Evolutionary conservation across 2,797 vertebrate species (phyloP).

Genomic region (Todus mexicanus): DNA sequence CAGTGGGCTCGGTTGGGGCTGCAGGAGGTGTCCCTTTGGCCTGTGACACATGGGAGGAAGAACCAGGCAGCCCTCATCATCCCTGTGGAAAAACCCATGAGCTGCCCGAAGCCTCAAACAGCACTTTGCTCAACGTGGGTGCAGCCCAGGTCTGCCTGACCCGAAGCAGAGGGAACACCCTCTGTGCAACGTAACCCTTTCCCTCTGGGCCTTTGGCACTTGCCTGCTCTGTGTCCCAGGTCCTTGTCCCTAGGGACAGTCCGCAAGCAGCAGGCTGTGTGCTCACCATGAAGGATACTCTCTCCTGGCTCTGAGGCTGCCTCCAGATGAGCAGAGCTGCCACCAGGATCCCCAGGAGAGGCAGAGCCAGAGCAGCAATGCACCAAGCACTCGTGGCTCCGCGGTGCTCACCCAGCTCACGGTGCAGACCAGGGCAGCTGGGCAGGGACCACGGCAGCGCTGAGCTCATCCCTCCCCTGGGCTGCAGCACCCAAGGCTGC

Average conservation of each 20-base stretch:
- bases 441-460: background rate
- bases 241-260: background rate
- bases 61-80: background rate
- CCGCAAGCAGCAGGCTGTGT: fast-evolving
- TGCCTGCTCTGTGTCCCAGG: background rate
- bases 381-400: conserved; percentile 71
- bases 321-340: conserved; percentile 75
- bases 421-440: conserved; percentile 70
- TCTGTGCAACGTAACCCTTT: fast-evolving
- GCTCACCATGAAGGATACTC: conserved; percentile 83
- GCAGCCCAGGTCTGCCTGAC: background rate
- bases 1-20: background rate
- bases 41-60: fast-evolving
- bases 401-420: conserved; percentile 69
- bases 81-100: background rate
- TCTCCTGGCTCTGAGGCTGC: conserved; percentile 80
- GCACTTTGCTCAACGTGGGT: background rate
- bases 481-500: background rate
- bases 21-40: background rate
- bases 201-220: background rate
- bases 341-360: conserved; percentile 66
- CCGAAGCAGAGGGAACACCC: background rate
- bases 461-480: background rate
- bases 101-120: background rate
- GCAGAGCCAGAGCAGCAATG: conserved; percentile 63